phyloP scores from a whole-genome alignment of 1,140 invertebrate species.

The Nasonia giraulti region DNA sequence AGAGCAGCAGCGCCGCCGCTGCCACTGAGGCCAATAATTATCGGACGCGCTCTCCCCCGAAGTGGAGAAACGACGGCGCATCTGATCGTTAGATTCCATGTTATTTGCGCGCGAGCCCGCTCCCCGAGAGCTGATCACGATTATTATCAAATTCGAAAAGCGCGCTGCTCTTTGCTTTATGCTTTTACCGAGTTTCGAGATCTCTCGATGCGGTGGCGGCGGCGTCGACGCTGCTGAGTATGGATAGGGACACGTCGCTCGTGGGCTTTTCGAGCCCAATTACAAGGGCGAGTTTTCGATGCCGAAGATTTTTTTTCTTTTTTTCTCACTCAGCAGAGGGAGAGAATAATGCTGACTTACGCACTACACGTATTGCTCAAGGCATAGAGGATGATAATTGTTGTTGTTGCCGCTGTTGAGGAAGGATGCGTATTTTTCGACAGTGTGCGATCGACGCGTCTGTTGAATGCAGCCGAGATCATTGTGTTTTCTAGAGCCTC shows the following conservation, averaged over 20 bases:
- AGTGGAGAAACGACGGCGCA: constrained; percentile 31
- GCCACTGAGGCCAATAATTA: constrained; percentile 44
- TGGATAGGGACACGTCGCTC: constrained; percentile 27
- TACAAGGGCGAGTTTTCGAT: background rate
- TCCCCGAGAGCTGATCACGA: constrained; percentile 61
- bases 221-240: background rate
- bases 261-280: constrained; percentile 42
- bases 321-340: too few species aligned
- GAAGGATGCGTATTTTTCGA: background rate
- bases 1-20: constrained; percentile 50
- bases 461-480: background rate
- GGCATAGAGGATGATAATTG: constrained; percentile 39
- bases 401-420: background rate
- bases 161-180: constrained; percentile 17
- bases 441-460: too few species aligned
- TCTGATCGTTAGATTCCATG: constrained; percentile 63
- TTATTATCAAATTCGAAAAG: constrained; percentile 67
- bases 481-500: background rate
- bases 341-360: constrained; percentile 38
- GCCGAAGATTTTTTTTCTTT: too few species aligned
- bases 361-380: constrained; percentile 20
- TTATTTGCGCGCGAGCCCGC: constrained; percentile 60
- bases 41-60: constrained; percentile 37
- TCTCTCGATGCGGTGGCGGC: background rate
- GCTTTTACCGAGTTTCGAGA: background rate